Evolutionary conservation across 2,113 vertebrate species (phyloP).

Genomic region (Sinosuthora webbiana): DNA sequence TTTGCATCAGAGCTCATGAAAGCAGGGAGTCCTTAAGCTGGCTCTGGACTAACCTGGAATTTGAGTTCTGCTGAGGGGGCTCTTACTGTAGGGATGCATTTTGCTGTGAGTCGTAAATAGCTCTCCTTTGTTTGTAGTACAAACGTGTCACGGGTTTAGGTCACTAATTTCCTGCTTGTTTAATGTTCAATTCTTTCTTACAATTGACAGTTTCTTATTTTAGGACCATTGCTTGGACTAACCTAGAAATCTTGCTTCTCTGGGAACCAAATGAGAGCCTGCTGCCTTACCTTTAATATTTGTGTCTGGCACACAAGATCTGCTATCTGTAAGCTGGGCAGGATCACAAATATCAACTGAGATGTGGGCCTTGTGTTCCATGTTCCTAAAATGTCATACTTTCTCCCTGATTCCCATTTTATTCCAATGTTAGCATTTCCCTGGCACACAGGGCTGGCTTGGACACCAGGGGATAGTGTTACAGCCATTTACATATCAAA

Average conservation of each 20-base stretch:
- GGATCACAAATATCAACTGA: fast-evolving
- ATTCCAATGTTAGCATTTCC: neutral
- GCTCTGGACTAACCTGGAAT: neutral
- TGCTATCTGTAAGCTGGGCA: neutral
- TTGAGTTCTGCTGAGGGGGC: neutral
- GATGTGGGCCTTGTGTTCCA: neutral
- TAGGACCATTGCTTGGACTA: neutral
- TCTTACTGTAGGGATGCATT: neutral
- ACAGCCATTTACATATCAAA: neutral
- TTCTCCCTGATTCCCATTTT: neutral
- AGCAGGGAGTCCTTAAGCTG: neutral
- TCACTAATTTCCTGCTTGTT: neutral
- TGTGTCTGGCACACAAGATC: neutral
- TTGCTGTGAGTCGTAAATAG: neutral
- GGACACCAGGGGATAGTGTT: neutral
- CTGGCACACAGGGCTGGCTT: neutral
- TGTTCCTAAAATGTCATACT: neutral
- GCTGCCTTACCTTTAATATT: neutral
- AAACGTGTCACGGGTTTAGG: neutral
- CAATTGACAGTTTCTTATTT: neutral
- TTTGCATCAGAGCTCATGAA: neutral
- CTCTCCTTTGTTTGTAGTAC: neutral
- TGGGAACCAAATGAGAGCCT: neutral
- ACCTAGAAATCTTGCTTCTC: neutral
- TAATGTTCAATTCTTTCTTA: neutral